Conservation (phyloP, 2,797 vertebrate species). For the Micromesistius poutassou region DNA sequence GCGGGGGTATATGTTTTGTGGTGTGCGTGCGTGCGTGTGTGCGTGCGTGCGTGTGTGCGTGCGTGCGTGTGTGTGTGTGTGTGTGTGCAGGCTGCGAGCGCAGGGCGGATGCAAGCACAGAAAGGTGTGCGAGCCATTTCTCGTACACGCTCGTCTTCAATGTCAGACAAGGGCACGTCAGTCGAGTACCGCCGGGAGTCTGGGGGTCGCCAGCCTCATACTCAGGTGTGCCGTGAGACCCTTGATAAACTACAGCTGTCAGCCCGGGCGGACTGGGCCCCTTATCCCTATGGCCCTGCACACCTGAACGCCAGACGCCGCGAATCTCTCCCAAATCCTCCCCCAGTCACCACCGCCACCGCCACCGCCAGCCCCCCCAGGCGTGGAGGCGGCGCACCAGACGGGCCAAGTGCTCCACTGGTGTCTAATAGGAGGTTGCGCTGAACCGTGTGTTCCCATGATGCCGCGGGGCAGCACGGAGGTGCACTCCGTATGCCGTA, state of each 20-base stretch:
- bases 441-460: not conserved
- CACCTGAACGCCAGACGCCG: constrained; percentile 5
- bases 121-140: not conserved
- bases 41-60: constrained; percentile 2
- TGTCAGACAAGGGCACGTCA: not conserved
- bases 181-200: constrained; percentile 14
- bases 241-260: constrained; percentile 66
- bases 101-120: not conserved
- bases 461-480: not conserved
- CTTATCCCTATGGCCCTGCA: constrained; percentile 35
- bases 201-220: constrained; percentile 42
- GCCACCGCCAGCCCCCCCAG: not conserved
- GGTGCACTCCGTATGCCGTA: no score
- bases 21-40: constrained; percentile 2
- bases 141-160: not conserved
- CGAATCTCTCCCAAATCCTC: not conserved
- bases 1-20: not conserved
- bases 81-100: no score
- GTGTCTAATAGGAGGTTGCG: not conserved
- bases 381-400: not conserved
- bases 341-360: not conserved
- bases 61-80: constrained; percentile 9
- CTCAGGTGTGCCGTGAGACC: constrained; percentile 55
- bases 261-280: constrained; percentile 39
- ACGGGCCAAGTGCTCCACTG: not conserved